Evolutionary conservation across 2,113 vertebrate species (phyloP).

Genomic region (Onychostoma macrolepis): DNA sequence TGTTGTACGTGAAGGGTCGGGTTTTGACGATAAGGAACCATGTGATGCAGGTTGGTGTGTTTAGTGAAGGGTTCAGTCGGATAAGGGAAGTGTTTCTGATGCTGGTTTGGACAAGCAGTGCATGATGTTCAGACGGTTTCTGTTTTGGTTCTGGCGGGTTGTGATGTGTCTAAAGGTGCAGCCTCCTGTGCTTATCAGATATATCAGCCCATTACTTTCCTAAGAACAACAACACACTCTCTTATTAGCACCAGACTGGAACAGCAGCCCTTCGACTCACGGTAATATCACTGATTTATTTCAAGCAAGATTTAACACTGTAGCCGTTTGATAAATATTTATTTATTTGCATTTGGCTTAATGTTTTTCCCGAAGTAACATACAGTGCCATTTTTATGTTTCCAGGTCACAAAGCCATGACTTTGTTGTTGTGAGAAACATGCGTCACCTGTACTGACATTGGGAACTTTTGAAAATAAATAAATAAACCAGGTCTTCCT

Average conservation of each 20-base stretch:
- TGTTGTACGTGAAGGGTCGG: background rate
- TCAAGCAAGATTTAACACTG: background rate
- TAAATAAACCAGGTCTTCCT: background rate
- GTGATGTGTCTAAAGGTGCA: background rate
- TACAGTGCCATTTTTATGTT: background rate
- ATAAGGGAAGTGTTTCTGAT: background rate
- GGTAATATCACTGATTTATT: conserved; percentile 14
- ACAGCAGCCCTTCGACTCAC: conserved; percentile 7
- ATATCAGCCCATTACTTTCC: background rate
- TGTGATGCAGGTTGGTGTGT: background rate
- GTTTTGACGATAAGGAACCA: background rate
- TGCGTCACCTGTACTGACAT: background rate
- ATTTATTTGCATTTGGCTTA: background rate
- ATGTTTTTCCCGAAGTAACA: background rate
- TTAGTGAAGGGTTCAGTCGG: background rate
- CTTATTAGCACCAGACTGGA: conserved; percentile 25
- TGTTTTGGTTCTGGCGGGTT: background rate
- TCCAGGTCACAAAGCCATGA: background rate
- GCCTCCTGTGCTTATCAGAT: conserved; percentile 1
- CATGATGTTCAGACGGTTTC: background rate
- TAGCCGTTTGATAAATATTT: background rate
- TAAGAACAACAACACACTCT: background rate
- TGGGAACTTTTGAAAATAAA: background rate
- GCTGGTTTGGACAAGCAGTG: background rate
- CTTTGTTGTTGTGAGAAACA: background rate